These are phyloP conservation scores for Nephrotoma appendiculata DNA, from an alignment of 2,888 invertebrate species.

Conservation along the genomic window DNA sequence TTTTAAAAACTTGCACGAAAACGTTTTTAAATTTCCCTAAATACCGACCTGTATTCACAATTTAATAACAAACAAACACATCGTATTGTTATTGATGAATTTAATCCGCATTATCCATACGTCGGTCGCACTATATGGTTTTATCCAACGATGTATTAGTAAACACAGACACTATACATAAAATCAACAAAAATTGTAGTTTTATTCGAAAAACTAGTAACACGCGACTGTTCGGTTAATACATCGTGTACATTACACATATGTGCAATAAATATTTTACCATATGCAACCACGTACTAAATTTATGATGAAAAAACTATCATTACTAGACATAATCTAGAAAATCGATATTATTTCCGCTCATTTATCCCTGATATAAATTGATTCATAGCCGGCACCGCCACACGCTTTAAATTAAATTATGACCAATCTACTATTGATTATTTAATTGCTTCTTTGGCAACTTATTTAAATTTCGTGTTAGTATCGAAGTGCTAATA, in stretches of 20 bases:
- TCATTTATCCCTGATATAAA: neutral
- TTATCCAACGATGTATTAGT: neutral
- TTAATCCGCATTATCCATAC: neutral
- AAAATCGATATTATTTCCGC: neutral
- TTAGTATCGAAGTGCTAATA: too few relatives aligned
- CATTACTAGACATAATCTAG: neutral
- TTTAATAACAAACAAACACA: neutral
- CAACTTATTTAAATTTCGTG: too few relatives aligned
- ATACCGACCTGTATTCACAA: neutral
- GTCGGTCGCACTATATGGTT: neutral
- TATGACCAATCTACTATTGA: too few relatives aligned
- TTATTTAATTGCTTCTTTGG: too few relatives aligned
- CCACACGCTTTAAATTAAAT: too few relatives aligned
- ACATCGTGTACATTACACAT: neutral
- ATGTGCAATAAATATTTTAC: neutral
- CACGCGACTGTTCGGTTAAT: too few relatives aligned
- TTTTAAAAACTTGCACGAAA: too few relatives aligned
- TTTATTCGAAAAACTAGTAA: neutral
- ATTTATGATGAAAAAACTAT: neutral
- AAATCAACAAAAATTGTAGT: neutral
- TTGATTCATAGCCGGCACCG: too few relatives aligned
- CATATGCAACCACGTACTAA: neutral
- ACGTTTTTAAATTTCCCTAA: neutral
- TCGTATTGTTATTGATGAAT: neutral
- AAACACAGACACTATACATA: neutral